Evolutionary conservation across 1,140 invertebrate genomes (phyloP).

Genomic region (Nixonia krombeini): DNA sequence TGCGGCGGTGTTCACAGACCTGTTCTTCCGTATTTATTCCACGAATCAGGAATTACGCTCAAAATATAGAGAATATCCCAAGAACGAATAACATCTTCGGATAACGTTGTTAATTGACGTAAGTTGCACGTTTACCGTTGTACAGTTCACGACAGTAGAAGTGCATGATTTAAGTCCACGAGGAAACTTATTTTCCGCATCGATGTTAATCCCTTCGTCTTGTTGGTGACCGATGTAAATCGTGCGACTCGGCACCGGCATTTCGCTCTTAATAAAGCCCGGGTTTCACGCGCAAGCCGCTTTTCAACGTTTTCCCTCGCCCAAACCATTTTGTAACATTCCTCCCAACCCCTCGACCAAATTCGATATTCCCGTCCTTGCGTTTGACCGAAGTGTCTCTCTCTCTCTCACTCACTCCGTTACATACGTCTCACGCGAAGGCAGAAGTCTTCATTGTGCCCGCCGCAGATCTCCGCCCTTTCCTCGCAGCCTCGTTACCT

Average conservation of each 20-base stretch:
- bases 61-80: too few relatives aligned
- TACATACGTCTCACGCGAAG: constrained; percentile 4
- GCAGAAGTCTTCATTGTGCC: constrained; percentile 15
- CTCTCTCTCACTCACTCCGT: neutral
- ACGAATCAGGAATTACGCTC: neutral
- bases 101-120: too few relatives aligned
- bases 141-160: too few relatives aligned
- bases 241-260: too few relatives aligned
- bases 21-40: neutral
- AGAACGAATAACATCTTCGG: too few relatives aligned
- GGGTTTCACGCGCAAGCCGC: neutral
- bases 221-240: too few relatives aligned
- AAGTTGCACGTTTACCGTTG: too few relatives aligned
- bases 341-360: neutral
- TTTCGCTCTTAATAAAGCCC: neutral
- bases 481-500: constrained; percentile 9
- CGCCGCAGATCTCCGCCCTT: constrained; percentile 8
- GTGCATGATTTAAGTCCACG: too few relatives aligned
- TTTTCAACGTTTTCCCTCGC: constrained; percentile 2
- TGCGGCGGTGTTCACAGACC: neutral
- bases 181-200: neutral
- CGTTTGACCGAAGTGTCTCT: neutral
- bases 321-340: constrained; percentile 5
- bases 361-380: neutral
- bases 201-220: too few relatives aligned